These are phyloP conservation scores for Otolemur garnettii DNA, from an alignment of 2,113 vertebrate genomes.

Conservation along the genomic window DNA sequence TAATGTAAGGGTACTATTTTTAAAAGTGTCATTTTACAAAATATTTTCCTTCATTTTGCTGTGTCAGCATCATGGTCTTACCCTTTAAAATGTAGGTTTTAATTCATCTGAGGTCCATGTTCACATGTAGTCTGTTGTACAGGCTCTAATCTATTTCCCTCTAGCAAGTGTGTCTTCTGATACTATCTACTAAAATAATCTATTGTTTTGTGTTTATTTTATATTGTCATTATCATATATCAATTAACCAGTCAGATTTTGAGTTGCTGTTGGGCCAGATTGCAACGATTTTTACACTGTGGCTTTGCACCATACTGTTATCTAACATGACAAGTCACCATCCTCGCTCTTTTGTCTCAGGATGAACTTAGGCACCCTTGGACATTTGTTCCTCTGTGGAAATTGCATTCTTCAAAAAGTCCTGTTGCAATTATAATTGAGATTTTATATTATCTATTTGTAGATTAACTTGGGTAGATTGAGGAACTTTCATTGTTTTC, in stretches of 20 bases:
- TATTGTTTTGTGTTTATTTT: background rate
- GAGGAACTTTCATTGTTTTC: background rate
- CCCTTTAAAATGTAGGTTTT: background rate
- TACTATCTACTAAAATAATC: background rate
- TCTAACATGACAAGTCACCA: background rate
- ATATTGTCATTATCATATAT: background rate
- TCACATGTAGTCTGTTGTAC: background rate
- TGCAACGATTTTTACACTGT: background rate
- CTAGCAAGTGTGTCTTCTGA: background rate
- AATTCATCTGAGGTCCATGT: background rate
- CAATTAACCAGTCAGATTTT: background rate
- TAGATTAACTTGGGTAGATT: background rate
- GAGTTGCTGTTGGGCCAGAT: background rate
- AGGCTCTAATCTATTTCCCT: background rate
- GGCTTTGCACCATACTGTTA: background rate
- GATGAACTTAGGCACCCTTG: conserved; percentile 4
- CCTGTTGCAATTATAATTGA: background rate
- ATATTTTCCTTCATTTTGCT: background rate
- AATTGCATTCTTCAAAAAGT: conserved; percentile 23
- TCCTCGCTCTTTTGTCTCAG: background rate
- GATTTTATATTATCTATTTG: background rate
- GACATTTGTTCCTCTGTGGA: background rate
- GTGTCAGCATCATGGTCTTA: background rate
- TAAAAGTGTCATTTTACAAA: conserved; percentile 1
- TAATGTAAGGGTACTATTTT: background rate